Conservation (phyloP, 2,888 invertebrate species). For the Pachymerium ferrugineum region DNA sequence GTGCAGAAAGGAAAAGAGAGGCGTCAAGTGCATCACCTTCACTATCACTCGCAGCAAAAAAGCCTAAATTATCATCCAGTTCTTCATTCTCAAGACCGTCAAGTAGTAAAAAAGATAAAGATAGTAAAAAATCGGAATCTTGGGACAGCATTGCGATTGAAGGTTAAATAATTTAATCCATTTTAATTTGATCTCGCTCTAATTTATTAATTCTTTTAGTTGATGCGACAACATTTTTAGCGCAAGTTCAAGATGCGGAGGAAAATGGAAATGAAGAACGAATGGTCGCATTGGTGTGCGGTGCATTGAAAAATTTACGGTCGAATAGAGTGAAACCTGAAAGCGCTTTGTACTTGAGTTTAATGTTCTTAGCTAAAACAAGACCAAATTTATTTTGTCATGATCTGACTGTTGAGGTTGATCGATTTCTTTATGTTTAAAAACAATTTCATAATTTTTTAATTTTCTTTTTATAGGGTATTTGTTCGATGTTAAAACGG, state of each 20-base stretch:
- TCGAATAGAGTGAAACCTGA: constrained; percentile 77
- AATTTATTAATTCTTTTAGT: constrained; percentile 47
- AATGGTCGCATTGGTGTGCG: constrained; percentile 75
- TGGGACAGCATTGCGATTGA: constrained; percentile 72
- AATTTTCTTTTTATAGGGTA: constrained; percentile 52
- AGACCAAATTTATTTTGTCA: constrained; percentile 58
- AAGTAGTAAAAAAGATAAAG: constrained; percentile 36
- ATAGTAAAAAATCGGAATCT: constrained; percentile 49
- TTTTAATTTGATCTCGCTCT: background rate
- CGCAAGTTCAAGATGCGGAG: constrained; percentile 66
- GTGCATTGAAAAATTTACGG: constrained; percentile 74
- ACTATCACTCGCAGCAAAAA: constrained; percentile 45
- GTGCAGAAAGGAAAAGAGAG: constrained; percentile 57
- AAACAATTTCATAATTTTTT: background rate
- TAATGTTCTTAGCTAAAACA: constrained; percentile 74
- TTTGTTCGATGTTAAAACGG: constrained; percentile 73
- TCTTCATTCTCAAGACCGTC: constrained; percentile 31
- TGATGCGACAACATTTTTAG: constrained; percentile 71
- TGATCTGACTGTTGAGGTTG: constrained; percentile 50
- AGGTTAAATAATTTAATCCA: constrained; percentile 39
- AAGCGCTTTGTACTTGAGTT: constrained; percentile 65
- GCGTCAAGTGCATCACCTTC: constrained; percentile 44
- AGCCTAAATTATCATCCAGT: constrained; percentile 44
- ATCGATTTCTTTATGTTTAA: background rate
- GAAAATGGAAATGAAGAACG: constrained; percentile 68